A percentile compares a stretch with the other conserved stretches of the same genome.
phyloP scores from a whole-genome alignment of 2,888 invertebrate genomes.

The Timema cristinae region DNA sequence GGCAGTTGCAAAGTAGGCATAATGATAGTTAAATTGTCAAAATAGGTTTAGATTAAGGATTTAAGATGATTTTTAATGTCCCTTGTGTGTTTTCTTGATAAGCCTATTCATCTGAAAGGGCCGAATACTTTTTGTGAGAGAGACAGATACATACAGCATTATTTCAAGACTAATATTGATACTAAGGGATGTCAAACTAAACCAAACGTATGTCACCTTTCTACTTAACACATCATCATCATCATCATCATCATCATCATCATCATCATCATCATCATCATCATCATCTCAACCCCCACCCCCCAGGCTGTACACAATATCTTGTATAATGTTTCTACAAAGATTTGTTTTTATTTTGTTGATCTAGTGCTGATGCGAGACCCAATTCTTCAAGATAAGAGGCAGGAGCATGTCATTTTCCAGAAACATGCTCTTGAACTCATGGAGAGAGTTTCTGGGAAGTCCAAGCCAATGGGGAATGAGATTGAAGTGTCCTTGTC shows the following conservation, averaged over 20 bases:
- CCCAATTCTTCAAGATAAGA: conserved; percentile 94
- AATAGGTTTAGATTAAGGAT: too few species aligned
- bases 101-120: too few species aligned
- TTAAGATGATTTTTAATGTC: too few species aligned
- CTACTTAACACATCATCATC: not conserved
- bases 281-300: not conserved
- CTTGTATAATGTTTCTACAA: too few species aligned
- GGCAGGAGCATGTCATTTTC: conserved; percentile 92
- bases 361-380: conserved; percentile 82
- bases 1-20: conserved; percentile 76
- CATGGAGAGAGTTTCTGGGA: conserved; percentile 86
- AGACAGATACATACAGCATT: too few species aligned
- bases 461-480: conserved; percentile 71
- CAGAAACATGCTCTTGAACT: conserved; percentile 90
- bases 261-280: conserved; percentile 7
- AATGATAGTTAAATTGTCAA: too few species aligned
- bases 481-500: conserved; percentile 83
- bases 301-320: too few species aligned
- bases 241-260: conserved; percentile 7
- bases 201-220: too few species aligned
- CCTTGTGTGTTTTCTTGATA: too few species aligned
- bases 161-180: too few species aligned
- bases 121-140: too few species aligned
- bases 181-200: too few species aligned
- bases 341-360: conserved; percentile 29